Base-by-base conservation (phyloP, 2,797 vertebrate species). In the Streptopelia turtur region DNA sequence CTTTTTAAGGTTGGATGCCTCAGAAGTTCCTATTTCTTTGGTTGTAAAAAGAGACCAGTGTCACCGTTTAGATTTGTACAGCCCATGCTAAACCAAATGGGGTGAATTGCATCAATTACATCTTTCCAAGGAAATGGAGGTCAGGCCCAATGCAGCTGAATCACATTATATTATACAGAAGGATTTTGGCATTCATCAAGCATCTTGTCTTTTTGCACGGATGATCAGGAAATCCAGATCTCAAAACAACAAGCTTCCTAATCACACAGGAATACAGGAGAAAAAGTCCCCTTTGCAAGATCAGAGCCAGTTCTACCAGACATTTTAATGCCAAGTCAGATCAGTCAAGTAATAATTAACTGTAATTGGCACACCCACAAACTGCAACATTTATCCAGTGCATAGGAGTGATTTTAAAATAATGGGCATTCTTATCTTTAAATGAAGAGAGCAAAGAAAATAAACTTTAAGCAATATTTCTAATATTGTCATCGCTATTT, bases 271-370 rank as follows among this genome's bases (percentile, higher is more conserved):
- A 90, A 84, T 63, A 96, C 27, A 95, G 72, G 92, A 92, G 55
- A 91, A 96, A 91, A 94, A 83, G 64, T 90, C 25, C 71, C 49
- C 50, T 93, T 96, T 93, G 92, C 97, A 95, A 96, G 93, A 95
- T 78, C 65, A 74, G 82, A 96, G 83, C 96, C 97, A 96, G 92
- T 96, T 96, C 91, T 96, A 81, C 95, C 89, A 95, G 97, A 95
- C 88, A 86, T 95, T 92, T 97, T 90, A 93, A 86, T 96, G 94
- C 76, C 88, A 93, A 90, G 95, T 97, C 95, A 96, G 95, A 96
- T 94, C 95, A 94, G 95, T 95, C 92, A 97, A 93, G 96, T 76
- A 95, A 93, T 97, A 98, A 98, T 97, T 97, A 97, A 95, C 83
- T 90, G 92, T 97, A 97, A 96, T 80, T 97, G 96, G 89, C 89